Evolutionary conservation across 2,113 vertebrate species (phyloP), one percentile per base, ranked within the genome.

Genomic region (Thermophis baileyi): DNA sequence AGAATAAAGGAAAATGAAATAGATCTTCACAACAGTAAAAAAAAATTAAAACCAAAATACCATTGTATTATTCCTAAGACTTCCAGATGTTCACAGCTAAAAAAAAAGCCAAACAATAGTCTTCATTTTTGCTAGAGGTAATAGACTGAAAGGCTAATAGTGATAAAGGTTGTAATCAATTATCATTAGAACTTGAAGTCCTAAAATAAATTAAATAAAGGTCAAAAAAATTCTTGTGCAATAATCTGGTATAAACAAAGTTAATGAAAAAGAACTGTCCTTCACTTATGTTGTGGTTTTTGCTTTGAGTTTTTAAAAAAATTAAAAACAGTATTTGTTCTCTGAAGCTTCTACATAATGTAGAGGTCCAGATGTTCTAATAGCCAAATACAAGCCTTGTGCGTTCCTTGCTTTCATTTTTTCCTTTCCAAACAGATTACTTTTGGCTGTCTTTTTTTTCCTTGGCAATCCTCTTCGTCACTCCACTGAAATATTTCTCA

Each of bases 401-500:
- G 95, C 92, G 93, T 96, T 95, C 92, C 93, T 97, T 90, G 22
- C 93, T 96, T 95, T 95, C 74, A 92, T 92, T 89, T 95, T 94
- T 94, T 96, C 92, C 94, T 95, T 87, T 93, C 94, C 16, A 69
- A 81, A 89, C 94, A 92, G 85, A 96, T 97, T 95, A 97, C 88
- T 97, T 97, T 89, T 97, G 96, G 89, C 94, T 95, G 91, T 97
- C 97, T 93, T 97, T 97, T 92, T 98, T 98, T 94, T 98, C 98
- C 74, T 98, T 99, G 90, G 96, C 96, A 92, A 97, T 97, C 96
- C 98, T 98, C 97, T 99, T 99, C 93, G 98, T 99, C 81, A 99
- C 96, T 74, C 99, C 99, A 93, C 99, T 99, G 97, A 99, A 99
- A 96, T 99, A 99, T 95, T 99, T 99, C 95, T 99, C 99, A 95